Percentiles rank a stretch among this genome's conserved stretches.
phyloP scores from a whole-genome alignment of 2,113 vertebrate genomes.

The Trichechus manatus region DNA sequence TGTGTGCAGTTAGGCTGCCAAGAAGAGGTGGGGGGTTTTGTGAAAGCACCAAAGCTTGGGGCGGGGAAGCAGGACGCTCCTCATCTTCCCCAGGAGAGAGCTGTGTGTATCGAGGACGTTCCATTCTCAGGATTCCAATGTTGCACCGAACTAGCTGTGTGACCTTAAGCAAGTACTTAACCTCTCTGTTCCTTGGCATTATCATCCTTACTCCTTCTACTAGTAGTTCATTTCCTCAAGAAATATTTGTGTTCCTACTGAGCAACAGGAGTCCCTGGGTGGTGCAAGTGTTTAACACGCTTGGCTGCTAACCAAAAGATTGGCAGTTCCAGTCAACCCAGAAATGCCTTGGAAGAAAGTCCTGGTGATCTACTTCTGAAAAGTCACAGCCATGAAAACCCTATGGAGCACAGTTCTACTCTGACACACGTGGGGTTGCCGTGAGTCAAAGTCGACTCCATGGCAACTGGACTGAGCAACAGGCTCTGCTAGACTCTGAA shows the following conservation, averaged over 20 bases:
- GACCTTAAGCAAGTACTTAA: not conserved
- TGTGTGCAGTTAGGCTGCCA: not conserved
- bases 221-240: not conserved
- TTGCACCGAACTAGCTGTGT: not conserved
- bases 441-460: too few relatives aligned
- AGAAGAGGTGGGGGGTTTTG: not conserved
- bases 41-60: not conserved
- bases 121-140: not conserved
- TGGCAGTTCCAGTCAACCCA: not conserved
- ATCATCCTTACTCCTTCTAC: accelerated
- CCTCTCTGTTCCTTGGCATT: not conserved
- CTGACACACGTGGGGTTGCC: not conserved
- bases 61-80: not conserved
- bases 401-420: not conserved
- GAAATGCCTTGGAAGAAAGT: not conserved
- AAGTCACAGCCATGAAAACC: not conserved
- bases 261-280: not conserved
- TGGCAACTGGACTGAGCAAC: not conserved
- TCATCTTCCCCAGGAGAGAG: not conserved
- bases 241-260: too few relatives aligned
- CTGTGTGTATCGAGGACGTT: too few relatives aligned
- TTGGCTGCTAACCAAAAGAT: not conserved
- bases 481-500: not conserved
- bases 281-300: too few relatives aligned
- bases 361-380: not conserved